Percentiles rank a stretch among this genome's conserved stretches.
phyloP scores from a whole-genome alignment of 2,113 vertebrate genomes.

The Eulemur rufifrons region DNA sequence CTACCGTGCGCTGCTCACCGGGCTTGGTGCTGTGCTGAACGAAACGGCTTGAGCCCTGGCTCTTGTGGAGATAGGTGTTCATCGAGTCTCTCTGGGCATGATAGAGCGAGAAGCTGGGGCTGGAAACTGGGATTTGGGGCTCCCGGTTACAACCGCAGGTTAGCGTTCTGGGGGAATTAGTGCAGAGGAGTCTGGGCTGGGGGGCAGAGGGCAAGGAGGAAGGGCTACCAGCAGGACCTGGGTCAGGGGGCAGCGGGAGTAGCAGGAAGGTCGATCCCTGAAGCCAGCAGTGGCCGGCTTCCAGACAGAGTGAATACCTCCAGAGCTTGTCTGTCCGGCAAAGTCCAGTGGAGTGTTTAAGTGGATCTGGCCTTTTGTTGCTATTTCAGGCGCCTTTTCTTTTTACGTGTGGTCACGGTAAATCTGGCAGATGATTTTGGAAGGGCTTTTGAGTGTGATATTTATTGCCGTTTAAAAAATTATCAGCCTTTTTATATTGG shows the following conservation, averaged over 20 bases:
- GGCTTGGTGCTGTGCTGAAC: background rate
- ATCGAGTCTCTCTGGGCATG: background rate
- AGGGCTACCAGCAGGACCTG: rapidly evolving
- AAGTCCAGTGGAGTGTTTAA: background rate
- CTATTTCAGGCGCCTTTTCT: background rate
- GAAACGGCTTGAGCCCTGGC: background rate
- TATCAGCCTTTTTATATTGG: slow-evolving; percentile 1
- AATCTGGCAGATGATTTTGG: background rate
- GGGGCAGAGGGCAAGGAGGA: background rate
- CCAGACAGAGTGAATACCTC: background rate
- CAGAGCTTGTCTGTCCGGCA: background rate
- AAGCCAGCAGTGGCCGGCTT: background rate
- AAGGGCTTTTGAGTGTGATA: background rate
- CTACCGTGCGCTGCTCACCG: background rate
- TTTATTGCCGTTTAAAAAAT: slow-evolving; percentile 45
- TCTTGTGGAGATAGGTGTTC: background rate
- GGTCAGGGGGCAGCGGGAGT: background rate
- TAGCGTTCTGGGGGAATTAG: background rate
- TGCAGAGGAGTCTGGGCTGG: background rate
- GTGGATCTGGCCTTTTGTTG: background rate
- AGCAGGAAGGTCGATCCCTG: no score
- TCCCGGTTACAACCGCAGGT: background rate
- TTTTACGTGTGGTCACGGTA: background rate
- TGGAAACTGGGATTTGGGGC: background rate
- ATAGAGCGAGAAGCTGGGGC: background rate